phyloP scores from a whole-genome alignment of 2,888 invertebrate genomes.

The Morinoia aosen region DNA sequence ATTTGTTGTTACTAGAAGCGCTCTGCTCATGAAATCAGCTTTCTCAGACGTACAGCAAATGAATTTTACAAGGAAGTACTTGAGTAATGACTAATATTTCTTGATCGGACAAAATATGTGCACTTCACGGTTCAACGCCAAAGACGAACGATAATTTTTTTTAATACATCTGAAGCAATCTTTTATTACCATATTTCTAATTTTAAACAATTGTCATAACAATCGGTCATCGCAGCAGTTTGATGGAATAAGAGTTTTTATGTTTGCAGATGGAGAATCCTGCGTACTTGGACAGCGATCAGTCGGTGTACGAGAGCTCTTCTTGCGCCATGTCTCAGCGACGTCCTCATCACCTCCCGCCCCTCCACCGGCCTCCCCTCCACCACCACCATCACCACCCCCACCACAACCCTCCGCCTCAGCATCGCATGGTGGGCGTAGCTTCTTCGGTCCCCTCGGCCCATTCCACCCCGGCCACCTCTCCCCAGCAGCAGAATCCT shows the following conservation, averaged over 20 bases:
- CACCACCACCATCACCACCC: constrained; percentile 50
- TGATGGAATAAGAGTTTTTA: neutral
- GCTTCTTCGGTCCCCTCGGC: constrained; percentile 34
- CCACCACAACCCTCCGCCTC: constrained; percentile 17
- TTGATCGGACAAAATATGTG: neutral
- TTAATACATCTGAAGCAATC: neutral
- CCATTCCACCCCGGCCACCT: constrained; percentile 20
- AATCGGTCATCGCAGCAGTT: no score
- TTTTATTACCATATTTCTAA: neutral
- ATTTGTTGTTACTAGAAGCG: neutral
- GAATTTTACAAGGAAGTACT: neutral
- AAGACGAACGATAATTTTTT: neutral
- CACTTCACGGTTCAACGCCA: neutral
- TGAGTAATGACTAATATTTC: neutral
- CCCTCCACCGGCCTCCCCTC: constrained; percentile 53
- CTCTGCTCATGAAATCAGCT: neutral
- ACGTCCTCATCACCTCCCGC: constrained; percentile 55
- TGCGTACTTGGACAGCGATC: constrained; percentile 66
- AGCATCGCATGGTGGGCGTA: neutral
- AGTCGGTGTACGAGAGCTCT: constrained; percentile 64
- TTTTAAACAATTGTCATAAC: neutral
- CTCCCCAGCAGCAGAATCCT: constrained; percentile 53
- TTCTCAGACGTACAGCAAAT: neutral
- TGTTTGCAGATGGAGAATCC: constrained; percentile 67
- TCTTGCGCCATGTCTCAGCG: constrained; percentile 58